Evolutionary conservation across 2,113 vertebrate genomes (phyloP).

Genomic region (Melanocharis versteri): DNA sequence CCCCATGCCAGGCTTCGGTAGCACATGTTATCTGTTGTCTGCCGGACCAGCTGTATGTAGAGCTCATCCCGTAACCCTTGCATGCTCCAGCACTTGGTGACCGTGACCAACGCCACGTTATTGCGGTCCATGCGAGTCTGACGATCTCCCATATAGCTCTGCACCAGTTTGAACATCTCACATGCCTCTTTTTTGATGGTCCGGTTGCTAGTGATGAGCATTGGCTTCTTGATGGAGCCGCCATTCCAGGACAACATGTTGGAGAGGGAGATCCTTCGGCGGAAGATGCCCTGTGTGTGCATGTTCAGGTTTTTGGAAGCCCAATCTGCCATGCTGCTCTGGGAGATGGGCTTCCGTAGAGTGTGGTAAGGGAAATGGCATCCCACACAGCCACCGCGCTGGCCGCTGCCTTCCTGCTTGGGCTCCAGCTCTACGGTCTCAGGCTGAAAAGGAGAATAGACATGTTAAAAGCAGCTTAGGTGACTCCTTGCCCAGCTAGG

Average conservation of each 20-base stretch:
- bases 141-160: conserved; percentile 91
- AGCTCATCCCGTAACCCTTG: conserved; percentile 87
- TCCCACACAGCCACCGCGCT: conserved; percentile 31
- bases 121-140: conserved; percentile 84
- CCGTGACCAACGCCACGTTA: conserved; percentile 77
- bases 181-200: conserved; percentile 86
- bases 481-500: not conserved
- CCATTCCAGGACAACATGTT: conserved; percentile 92
- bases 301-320: conserved; percentile 91
- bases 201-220: conserved; percentile 88
- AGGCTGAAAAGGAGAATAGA: conserved; percentile 61
- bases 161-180: conserved; percentile 89
- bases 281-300: conserved; percentile 90
- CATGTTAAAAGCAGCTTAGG: not conserved
- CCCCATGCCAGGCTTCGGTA: conserved; percentile 82
- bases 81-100: conserved; percentile 89
- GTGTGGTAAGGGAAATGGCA: conserved; percentile 78
- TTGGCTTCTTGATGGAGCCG: conserved; percentile 87
- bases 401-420: conserved; percentile 72
- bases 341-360: conserved; percentile 80
- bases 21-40: conserved; percentile 85
- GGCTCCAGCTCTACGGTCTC: conserved; percentile 72
- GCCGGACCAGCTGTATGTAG: conserved; percentile 86
- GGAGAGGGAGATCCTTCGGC: conserved; percentile 85
- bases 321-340: conserved; percentile 87